Conservation (phyloP, 2,888 invertebrate species). For the Pyrrhosoma nymphula region DNA sequence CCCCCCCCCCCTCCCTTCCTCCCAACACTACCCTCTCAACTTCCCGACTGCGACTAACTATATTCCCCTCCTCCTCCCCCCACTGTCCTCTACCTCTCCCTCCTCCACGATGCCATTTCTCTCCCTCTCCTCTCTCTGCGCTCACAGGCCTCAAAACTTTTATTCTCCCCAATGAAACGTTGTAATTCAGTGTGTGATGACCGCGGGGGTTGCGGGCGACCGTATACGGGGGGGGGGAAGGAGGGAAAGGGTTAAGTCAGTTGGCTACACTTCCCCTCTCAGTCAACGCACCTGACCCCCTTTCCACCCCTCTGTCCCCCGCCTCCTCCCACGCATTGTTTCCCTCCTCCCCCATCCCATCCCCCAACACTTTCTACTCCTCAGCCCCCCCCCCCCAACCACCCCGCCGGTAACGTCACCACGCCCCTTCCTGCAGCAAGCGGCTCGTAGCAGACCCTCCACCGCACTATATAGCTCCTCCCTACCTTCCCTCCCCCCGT, state of each 20-base stretch:
- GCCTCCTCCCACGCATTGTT: background rate
- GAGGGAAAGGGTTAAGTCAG: conserved; percentile 56
- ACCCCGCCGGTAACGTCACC: background rate
- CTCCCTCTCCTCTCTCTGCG: conserved; percentile 26
- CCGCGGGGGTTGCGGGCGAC: conserved; percentile 53
- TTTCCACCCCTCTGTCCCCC: background rate
- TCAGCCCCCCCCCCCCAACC: background rate
- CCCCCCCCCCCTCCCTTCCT: background rate
- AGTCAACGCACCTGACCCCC: background rate
- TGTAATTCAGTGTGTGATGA: conserved; percentile 66
- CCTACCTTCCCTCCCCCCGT: background rate
- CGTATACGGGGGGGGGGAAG: background rate
- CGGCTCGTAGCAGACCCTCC: background rate
- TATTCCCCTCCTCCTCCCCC: background rate
- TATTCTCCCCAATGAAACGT: conserved; percentile 66
- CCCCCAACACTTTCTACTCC: background rate
- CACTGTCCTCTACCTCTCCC: background rate
- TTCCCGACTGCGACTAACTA: background rate
- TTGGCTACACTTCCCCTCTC: conserved; percentile 29
- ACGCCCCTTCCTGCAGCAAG: background rate
- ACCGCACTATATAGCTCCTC: background rate
- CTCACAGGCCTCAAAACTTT: conserved; percentile 61
- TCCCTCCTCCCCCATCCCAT: background rate
- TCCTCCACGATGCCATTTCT: background rate
- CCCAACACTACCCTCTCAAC: background rate